Base-by-base conservation (phyloP, 2,888 invertebrate species). In the Liopterus haemorrhoidalis region DNA sequence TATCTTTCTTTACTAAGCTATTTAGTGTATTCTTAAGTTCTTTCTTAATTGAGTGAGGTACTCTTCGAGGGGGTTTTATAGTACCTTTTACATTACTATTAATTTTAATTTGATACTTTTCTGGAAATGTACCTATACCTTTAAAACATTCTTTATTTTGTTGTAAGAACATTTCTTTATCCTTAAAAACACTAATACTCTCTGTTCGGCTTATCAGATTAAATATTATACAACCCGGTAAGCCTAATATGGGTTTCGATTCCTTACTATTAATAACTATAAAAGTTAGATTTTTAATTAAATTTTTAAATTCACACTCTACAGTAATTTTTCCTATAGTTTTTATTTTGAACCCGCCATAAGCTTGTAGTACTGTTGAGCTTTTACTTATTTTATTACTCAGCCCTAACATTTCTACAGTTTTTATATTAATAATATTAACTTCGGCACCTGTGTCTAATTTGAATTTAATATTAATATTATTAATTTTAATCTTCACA, bases 101-200 rank as follows among this genome's bases (percentile, higher is more conserved):
- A 22, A 50, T 24, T 14, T 30, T 20, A 21, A 51, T 43, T 31
- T 40, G 43, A 30, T 43, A 45, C 21, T 38, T 14, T 9, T 18
- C 11, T 12, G 36, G 40, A 9, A 46, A 20, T 27, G 21, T 40
- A 4, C 49, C 49, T 33, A 35, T 33, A 8, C 44, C 49, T 11
- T n/a, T 28, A 45, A 49, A 51, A 8, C 46, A 15, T 9, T 46
- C 41, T 38, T 30, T 19, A 35, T 49, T 24, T 9, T 30, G 16
- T 14, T 37, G 30, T 18, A 39, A 31, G 30, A 41, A 44, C 37
- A 11, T 3, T 35, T n/a, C n/a, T n/a, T n/a, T n/a, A n/a, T n/a
- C n/a, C n/a, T 12, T 18, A 31, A 20, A 21, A 25, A 8, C n/a
- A 4, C 40, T 25, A 18, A 49, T 22, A 11, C 9, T 9, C n/a